Conservation (phyloP, 2,113 vertebrate species). For the Oncorhynchus nerka region DNA sequence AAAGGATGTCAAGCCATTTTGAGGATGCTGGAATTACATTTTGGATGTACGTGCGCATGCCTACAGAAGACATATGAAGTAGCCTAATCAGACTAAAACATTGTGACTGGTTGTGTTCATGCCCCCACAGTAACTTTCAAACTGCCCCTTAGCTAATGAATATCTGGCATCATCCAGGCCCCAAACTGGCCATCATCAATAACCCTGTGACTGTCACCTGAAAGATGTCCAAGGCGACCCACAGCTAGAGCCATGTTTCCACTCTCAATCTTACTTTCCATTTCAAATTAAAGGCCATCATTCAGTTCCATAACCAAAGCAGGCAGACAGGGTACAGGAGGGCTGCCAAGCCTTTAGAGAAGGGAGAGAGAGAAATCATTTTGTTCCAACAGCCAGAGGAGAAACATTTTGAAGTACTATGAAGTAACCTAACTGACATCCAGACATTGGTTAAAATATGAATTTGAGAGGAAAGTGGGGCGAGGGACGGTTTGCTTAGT, state of each 20-base stretch:
- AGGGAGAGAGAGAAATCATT: too few relatives aligned
- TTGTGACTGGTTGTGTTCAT: too few relatives aligned
- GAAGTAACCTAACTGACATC: background rate
- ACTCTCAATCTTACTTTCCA: background rate
- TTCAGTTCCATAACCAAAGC: background rate
- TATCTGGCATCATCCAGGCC: slow-evolving; percentile 18
- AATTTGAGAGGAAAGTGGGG: too few relatives aligned
- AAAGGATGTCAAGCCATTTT: too few relatives aligned
- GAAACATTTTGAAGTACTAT: background rate
- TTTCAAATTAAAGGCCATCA: background rate
- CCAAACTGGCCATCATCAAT: background rate
- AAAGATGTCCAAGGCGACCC: background rate
- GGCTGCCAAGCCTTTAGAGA: background rate
- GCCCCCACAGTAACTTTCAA: too few relatives aligned
- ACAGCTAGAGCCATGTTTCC: background rate
- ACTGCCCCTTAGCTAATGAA: background rate
- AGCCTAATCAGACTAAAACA: too few relatives aligned
- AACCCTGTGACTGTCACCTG: background rate
- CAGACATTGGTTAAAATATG: background rate
- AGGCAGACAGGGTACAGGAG: background rate
- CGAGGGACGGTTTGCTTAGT: too few relatives aligned
- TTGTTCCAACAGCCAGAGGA: too few relatives aligned
- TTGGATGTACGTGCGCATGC: too few relatives aligned
- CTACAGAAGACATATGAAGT: too few relatives aligned
- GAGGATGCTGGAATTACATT: too few relatives aligned